Conservation (phyloP, 2,797 vertebrate genomes). For the Smutsia gigantea region DNA sequence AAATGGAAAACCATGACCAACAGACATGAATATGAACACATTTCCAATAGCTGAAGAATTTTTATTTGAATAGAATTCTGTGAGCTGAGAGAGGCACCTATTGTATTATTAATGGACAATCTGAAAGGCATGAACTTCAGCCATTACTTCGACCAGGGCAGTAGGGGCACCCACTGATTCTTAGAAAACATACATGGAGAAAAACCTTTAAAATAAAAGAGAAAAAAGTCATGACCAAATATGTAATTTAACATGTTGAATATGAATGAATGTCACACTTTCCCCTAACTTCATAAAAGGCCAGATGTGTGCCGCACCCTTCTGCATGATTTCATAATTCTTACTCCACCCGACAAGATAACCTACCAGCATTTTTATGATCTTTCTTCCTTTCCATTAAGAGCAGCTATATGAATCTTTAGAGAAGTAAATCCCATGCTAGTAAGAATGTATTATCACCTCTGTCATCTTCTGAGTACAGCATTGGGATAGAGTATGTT, state of each 20-base stretch:
- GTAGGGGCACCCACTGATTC: slow-evolving; percentile 17
- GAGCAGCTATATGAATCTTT: slow-evolving; percentile 49
- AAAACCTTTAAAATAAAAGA: slow-evolving; percentile 22
- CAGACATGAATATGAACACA: not conserved
- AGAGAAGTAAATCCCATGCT: slow-evolving; percentile 53
- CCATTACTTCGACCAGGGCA: not conserved
- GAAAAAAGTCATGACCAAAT: slow-evolving; percentile 50
- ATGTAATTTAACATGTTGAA: slow-evolving; percentile 61
- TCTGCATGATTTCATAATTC: slow-evolving; percentile 76
- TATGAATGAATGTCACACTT: slow-evolving; percentile 70
- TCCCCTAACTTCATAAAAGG: slow-evolving; percentile 68
- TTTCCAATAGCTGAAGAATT: not conserved
- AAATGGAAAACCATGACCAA: slow-evolving; percentile 21
- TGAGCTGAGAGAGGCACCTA: not conserved
- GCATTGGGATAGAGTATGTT: not conserved
- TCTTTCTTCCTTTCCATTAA: slow-evolving; percentile 55
- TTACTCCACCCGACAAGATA: slow-evolving; percentile 75
- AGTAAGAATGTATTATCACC: slow-evolving; percentile 27
- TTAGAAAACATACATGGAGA: slow-evolving; percentile 25
- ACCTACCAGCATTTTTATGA: slow-evolving; percentile 67
- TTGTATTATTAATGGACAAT: not conserved
- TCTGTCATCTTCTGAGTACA: slow-evolving; percentile 50
- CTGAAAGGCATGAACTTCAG: slow-evolving; percentile 3
- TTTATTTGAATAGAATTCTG: not conserved
- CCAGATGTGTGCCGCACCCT: slow-evolving; percentile 73